Evolutionary conservation across 2,113 vertebrate genomes (phyloP), one percentile per base, ranked within the genome.

Genomic region (Mixornis gularis): DNA sequence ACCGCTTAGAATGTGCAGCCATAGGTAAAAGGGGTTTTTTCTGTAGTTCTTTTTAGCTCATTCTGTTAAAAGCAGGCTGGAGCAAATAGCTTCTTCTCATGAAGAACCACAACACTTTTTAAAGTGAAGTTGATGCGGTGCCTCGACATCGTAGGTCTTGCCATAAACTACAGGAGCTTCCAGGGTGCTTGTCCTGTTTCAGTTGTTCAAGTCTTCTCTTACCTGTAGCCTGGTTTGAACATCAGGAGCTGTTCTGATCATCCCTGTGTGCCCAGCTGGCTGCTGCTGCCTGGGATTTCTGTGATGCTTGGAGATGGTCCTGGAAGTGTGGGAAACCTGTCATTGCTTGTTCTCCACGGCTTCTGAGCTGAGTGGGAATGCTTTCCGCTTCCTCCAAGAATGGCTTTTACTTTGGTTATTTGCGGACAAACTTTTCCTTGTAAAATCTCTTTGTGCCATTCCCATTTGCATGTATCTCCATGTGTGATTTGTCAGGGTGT

Each of bases 381-480:
- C 24, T 64, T 52, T n/a, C 18, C 36, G 52, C 40, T 69, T 83
- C 38, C 12, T 69, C 32, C 36, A 46, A 17, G 32, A 5, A 6
- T 55, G 29, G 32, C 38, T 89, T 76, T 74, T 56, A 62, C 53
- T 90, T 74, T 71, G 46, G 56, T 26, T 19, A 30, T 70, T 66
- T 62, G 21, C 73, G 72, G 30, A 36, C 27, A 76, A 76, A 74
- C 56, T 38, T 85, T 19, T 32, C 13, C 9, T 38, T 62, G 62
- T 59, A 51, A 81, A 64, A 59, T 55, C 36, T 74, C 21, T 46
- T 66, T 74, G 29, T 27, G 9, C 14, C 8, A 22, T 63, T 62
- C 32, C 13, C 22, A 13, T 49, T 59, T 38, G 12, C 27, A 7
- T 1, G 1, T 11, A 12, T 48, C 17, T 34, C 59, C 2, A 1